phyloP scores from a whole-genome alignment of 1,140 invertebrate species.

The Tetramorium simillimum region DNA sequence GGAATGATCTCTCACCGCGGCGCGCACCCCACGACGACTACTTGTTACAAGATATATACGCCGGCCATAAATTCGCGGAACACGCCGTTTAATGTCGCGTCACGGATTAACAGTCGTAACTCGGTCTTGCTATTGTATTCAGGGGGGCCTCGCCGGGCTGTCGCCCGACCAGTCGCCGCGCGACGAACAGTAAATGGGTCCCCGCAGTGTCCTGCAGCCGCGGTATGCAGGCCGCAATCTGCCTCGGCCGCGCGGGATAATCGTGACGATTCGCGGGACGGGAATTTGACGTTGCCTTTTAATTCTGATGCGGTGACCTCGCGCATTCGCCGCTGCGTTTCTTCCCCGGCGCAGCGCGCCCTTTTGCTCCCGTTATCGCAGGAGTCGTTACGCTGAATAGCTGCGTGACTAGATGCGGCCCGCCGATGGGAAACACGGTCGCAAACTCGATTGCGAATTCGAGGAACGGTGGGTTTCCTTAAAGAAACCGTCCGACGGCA shows the following conservation, averaged over 20 bases:
- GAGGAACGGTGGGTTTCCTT: constrained; percentile 58
- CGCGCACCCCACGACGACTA: constrained; percentile 64
- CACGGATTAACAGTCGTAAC: constrained; percentile 52
- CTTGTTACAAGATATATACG: constrained; percentile 47
- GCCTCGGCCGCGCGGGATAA: background rate
- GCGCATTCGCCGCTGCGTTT: background rate
- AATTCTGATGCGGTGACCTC: constrained; percentile 18
- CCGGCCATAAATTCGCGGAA: constrained; percentile 41
- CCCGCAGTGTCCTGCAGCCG: background rate
- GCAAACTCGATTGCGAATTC: constrained; percentile 65
- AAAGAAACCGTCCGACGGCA: constrained; percentile 46
- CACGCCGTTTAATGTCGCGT: constrained; percentile 48
- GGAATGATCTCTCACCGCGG: background rate
- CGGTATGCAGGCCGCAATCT: constrained; percentile 10
- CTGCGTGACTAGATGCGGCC: constrained; percentile 78
- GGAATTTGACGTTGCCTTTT: constrained; percentile 1
- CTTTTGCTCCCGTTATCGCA: constrained; percentile 48
- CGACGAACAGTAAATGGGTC: constrained; percentile 37
- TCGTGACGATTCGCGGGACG: background rate
- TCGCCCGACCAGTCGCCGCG: constrained; percentile 22
- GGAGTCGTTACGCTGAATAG: constrained; percentile 44
- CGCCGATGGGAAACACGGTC: constrained; percentile 57
- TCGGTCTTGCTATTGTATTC: constrained; percentile 47
- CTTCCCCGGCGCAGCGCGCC: background rate
- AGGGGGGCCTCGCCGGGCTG: constrained; percentile 5